These are phyloP conservation scores for Hypothenemus hampei DNA, from an alignment of 1,140 invertebrate species.

Conservation along the genomic window DNA sequence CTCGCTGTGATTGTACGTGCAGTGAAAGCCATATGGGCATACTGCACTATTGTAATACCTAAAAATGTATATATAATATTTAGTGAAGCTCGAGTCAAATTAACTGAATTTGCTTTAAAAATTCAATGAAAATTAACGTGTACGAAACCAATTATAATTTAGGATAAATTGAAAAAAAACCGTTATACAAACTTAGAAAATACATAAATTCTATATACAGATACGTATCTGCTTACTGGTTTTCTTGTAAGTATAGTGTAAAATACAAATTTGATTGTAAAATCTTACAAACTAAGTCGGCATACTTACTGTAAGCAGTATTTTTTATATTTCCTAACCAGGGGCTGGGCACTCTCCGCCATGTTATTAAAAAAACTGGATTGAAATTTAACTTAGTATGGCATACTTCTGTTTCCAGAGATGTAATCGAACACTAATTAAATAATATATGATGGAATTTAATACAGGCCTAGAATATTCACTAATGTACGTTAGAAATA, in stretches of 20 bases:
- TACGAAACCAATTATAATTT: not conserved
- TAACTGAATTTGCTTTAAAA: not conserved
- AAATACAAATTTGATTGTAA: not conserved
- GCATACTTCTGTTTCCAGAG: not conserved
- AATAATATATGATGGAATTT: too few species aligned
- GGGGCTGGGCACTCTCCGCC: not conserved
- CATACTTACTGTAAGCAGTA: not conserved
- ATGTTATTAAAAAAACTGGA: constrained; percentile 1
- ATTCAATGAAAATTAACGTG: not conserved
- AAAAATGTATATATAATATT: constrained; percentile 5
- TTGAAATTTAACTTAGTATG: not conserved
- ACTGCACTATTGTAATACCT: constrained; percentile 18
- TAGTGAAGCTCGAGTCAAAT: not conserved
- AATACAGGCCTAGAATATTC: too few species aligned
- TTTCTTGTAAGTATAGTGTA: not conserved
- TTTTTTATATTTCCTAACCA: not conserved
- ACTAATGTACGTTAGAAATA: too few species aligned
- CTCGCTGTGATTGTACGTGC: constrained; percentile 21
- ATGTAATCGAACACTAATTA: too few species aligned
- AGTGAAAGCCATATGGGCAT: constrained; percentile 14
- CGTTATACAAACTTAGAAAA: not conserved
- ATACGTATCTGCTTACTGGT: not conserved
- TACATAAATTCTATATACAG: not conserved
- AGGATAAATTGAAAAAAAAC: not conserved
- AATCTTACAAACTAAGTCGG: not conserved